Evolutionary conservation across 1,140 invertebrate species (phyloP).

Genomic region (Meloidogyne exigua): DNA sequence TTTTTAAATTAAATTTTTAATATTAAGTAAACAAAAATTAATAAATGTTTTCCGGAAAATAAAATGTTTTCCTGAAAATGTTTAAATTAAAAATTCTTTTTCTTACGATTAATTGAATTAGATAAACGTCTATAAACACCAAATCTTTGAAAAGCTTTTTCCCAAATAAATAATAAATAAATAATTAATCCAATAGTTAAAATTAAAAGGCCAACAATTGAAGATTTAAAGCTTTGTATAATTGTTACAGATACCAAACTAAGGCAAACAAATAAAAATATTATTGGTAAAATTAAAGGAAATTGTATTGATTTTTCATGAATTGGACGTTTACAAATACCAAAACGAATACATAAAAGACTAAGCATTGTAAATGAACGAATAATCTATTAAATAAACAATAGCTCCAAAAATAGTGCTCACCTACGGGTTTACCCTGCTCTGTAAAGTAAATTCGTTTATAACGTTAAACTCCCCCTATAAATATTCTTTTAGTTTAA

Average conservation of each 20-base stretch:
- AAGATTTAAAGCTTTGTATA: constrained; percentile 32
- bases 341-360: constrained; percentile 40
- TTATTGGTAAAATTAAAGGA: constrained; percentile 46
- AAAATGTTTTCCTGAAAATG: too few relatives aligned
- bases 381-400: constrained; percentile 28
- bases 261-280: constrained; percentile 43
- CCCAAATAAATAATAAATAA: constrained; percentile 35
- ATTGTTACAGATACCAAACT: constrained; percentile 40
- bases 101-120: constrained; percentile 25
- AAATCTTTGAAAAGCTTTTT: constrained; percentile 25
- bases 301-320: constrained; percentile 47
- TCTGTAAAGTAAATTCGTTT: too few relatives aligned
- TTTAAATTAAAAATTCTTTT: too few relatives aligned
- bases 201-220: constrained; percentile 30
- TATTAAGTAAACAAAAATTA: too few relatives aligned
- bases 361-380: constrained; percentile 45
- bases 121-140: constrained; percentile 21
- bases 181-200: constrained; percentile 25
- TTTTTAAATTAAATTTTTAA: too few relatives aligned
- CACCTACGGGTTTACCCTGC: too few relatives aligned
- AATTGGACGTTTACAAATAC: constrained; percentile 29
- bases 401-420: too few relatives aligned
- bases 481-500: too few relatives aligned
- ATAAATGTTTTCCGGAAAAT: too few relatives aligned
- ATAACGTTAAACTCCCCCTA: too few relatives aligned